phyloP scores from a whole-genome alignment of 2,797 vertebrate genomes.

The Neosilurus mollespiculum region DNA sequence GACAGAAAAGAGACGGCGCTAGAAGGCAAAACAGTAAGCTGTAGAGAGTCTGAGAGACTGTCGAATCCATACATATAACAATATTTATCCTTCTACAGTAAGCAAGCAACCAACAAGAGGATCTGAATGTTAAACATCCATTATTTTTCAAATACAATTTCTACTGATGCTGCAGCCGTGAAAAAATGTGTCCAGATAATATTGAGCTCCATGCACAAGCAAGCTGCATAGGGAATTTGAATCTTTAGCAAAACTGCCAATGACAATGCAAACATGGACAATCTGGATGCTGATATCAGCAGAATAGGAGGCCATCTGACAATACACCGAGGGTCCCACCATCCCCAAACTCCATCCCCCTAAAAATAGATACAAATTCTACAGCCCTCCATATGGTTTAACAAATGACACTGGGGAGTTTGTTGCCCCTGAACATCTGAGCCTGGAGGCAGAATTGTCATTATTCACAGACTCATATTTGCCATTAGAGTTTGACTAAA shows the following conservation, averaged over 20 bases:
- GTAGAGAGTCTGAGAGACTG: neutral
- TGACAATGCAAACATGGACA: neutral
- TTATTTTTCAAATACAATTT: neutral
- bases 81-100: neutral
- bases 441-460: constrained; percentile 23
- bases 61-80: neutral
- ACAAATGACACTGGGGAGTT: constrained; percentile 36
- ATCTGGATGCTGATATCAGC: constrained; percentile 26
- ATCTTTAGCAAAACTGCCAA: neutral
- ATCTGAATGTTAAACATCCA: neutral
- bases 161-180: neutral
- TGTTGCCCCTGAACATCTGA: constrained; percentile 11
- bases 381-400: constrained; percentile 39
- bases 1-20: neutral
- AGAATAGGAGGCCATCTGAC: neutral
- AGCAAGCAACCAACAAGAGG: neutral
- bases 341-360: neutral
- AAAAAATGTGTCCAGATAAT: neutral
- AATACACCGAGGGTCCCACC: constrained; percentile 3
- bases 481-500: neutral
- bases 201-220: neutral
- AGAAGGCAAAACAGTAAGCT: neutral
- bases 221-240: neutral
- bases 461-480: constrained; percentile 26
- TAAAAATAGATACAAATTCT: constrained; percentile 18